phyloP scores from a whole-genome alignment of 1,140 invertebrate species.

The Alviniconcha marisindica region DNA sequence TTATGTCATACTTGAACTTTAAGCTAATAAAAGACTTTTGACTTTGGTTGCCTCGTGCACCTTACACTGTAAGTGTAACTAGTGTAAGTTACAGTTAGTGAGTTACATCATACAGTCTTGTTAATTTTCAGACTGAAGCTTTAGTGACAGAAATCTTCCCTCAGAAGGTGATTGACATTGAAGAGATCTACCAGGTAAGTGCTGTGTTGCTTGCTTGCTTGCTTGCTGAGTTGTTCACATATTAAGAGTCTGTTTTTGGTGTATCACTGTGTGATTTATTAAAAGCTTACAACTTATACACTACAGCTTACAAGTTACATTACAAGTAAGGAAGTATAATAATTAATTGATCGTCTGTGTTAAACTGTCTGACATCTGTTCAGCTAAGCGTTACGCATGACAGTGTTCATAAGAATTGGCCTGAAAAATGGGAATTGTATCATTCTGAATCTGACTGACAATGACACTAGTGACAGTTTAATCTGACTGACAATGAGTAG shows the following conservation, averaged over 20 bases:
- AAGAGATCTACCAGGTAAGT: conserved; percentile 52
- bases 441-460: too few species aligned
- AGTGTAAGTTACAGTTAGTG: too few species aligned
- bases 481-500: too few species aligned
- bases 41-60: too few species aligned
- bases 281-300: neutral
- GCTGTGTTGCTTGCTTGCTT: neutral
- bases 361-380: too few species aligned
- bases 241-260: neutral
- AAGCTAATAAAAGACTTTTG: neutral
- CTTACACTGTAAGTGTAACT: too few species aligned
- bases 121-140: conserved; percentile 51
- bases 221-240: too few species aligned
- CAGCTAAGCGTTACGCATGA: too few species aligned
- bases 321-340: neutral
- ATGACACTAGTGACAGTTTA: too few species aligned
- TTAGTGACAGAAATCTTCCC: conserved; percentile 59
- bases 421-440: too few species aligned
- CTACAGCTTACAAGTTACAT: neutral
- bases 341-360: neutral
- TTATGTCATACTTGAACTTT: neutral
- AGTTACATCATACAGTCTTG: neutral
- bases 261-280: neutral
- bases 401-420: too few species aligned
- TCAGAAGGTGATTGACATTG: conserved; percentile 55